Base-by-base conservation (phyloP, 92 coral and sea anemone species). In the Anthopleura xanthogrammica region DNA sequence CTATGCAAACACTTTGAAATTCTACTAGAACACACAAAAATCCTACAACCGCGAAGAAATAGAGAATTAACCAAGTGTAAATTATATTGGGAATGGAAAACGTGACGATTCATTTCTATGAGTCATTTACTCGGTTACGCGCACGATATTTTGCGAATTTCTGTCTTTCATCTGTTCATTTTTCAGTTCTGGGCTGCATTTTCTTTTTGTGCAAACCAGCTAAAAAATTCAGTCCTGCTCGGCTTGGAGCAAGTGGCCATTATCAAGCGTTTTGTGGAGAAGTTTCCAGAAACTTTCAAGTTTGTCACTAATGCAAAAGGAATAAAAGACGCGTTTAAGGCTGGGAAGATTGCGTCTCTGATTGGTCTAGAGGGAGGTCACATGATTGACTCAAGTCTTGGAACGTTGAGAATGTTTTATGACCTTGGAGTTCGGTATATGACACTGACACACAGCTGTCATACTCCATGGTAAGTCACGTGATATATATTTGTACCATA, bases 321-420 rank as follows among this genome's bases (percentile, higher is more conserved):
- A 74, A 93, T 93, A 41, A 52, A 77, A 54, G 89, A 93, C 43
- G 97, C 94, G 2, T 84, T 86, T 71, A 78, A 87, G 41, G 80
- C 72, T 12, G 85, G 85, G 5, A 93, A 93, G 88, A 88, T 93
- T 43, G 97, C 89, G 77, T 93, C 94, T 16, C 43, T 93, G 97
- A 90, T 93, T 42, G 97, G 97, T 41, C 76, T 93, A 16, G 97
- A 93, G 82, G 91, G 97, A 5, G 97, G 97, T 48, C 97, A 93
- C 76, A 85, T 83, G 64, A 90, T 93, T 78, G 97, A 93, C 68
- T 87, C 90, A 13, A 93, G 97, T 68, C 88, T 93, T 20, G 97
- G 84, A 11, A 84, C 90, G n/a, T 88, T 93, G 50, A 81, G 97
- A 39, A 91, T 91, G 94, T 20, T 90, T 88, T 93, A 90, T 41